Conservation (phyloP, 2,888 invertebrate genomes). For the Nephrotoma guestfalica region DNA sequence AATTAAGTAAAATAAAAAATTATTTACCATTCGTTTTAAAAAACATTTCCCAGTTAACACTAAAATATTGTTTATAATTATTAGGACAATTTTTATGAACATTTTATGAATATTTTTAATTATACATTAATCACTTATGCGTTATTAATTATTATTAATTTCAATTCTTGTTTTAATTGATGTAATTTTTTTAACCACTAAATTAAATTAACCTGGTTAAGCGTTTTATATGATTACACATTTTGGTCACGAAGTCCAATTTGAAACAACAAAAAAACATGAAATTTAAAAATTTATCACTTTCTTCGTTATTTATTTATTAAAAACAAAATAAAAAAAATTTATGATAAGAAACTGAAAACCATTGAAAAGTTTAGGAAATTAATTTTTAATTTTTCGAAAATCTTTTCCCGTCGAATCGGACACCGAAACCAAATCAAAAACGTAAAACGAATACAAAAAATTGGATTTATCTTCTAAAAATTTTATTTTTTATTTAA, state of each 20-base stretch:
- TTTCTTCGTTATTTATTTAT: neutral
- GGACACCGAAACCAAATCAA: neutral
- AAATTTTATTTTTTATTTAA: neutral
- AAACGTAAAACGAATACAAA: neutral
- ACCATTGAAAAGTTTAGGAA: neutral
- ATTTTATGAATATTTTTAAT: neutral
- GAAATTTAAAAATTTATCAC: neutral
- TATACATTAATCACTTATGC: neutral
- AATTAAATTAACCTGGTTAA: neutral
- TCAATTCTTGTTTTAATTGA: neutral
- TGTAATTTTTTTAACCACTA: neutral
- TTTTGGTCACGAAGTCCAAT: neutral
- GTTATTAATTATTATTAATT: neutral
- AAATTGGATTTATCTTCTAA: neutral
- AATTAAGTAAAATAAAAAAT: neutral
- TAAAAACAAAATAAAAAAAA: neutral
- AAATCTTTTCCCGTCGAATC: neutral
- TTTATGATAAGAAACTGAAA: neutral
- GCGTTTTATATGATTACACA: neutral
- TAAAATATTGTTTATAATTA: neutral
- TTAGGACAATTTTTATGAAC: neutral
- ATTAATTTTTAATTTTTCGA: neutral
- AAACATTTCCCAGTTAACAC: neutral
- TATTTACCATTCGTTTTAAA: neutral
- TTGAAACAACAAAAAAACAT: neutral